phyloP scores from a whole-genome alignment of 2,113 vertebrate species.

The Gasterosteus aculeatus region DNA sequence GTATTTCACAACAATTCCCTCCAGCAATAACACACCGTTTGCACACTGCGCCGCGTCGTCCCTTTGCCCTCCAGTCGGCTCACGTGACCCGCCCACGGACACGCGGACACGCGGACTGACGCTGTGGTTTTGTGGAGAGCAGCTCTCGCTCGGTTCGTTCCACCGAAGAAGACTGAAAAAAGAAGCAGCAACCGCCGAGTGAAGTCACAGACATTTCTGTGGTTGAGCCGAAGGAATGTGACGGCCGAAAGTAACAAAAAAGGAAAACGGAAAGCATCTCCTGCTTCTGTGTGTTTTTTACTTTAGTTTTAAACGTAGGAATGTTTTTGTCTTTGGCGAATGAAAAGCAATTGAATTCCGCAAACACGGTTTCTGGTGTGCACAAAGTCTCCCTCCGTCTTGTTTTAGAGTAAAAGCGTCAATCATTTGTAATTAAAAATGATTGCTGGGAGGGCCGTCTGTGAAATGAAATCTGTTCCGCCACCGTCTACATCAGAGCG shows the following conservation, averaged over 20 bases:
- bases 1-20: constrained; percentile 23
- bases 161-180: constrained; percentile 10
- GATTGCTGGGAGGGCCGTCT: constrained; percentile 32
- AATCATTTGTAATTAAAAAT: constrained; percentile 50
- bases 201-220: constrained; percentile 74
- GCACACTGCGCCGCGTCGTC: not conserved
- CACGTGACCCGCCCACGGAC: constrained; percentile 47
- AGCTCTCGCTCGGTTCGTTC: constrained; percentile 63
- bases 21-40: constrained; percentile 13
- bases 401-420: not conserved
- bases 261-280: constrained; percentile 40
- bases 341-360: no score
- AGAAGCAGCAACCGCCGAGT: constrained; percentile 35
- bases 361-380: no score
- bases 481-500: constrained; percentile 46
- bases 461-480: constrained; percentile 17
- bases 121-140: constrained; percentile 63
- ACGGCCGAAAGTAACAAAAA: constrained; percentile 46
- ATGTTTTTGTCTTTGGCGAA: no score
- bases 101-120: constrained; percentile 56
- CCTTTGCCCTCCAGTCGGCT: constrained; percentile 42
- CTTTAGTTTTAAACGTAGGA: no score
- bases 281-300: constrained; percentile 1
- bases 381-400: no score
- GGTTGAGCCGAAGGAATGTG: constrained; percentile 64